A percentile compares a stretch with the other conserved stretches of the same genome.
phyloP scores from a whole-genome alignment of 2,888 invertebrate genomes.

The Lottia gigantea region DNA sequence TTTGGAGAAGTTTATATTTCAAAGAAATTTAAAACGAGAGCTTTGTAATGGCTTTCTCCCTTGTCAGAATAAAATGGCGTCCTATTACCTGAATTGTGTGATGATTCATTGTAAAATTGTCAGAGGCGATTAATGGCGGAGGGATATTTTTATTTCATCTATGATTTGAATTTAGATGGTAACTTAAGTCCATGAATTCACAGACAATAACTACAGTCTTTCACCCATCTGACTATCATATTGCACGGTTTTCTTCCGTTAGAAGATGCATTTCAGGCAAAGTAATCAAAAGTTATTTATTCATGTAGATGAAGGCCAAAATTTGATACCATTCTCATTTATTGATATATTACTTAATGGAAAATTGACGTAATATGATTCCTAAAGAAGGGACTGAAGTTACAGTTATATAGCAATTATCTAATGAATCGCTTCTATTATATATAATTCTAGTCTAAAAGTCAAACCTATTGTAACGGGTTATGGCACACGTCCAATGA shows the following conservation, averaged over 20 bases:
- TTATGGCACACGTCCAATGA: background rate
- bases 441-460: constrained; percentile 1
- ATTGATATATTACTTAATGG: constrained; percentile 11
- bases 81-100: constrained; percentile 34
- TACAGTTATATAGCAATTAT: background rate
- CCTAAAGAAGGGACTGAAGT: background rate
- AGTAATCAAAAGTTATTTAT: constrained; percentile 22
- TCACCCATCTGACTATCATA: constrained; percentile 7
- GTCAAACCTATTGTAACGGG: background rate
- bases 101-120: constrained; percentile 36
- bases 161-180: constrained; percentile 18
- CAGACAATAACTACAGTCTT: constrained; percentile 14
- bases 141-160: constrained; percentile 33
- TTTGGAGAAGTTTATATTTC: background rate
- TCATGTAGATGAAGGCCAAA: constrained; percentile 15
- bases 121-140: constrained; percentile 40
- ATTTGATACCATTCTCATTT: constrained; percentile 8
- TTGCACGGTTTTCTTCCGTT: constrained; percentile 17
- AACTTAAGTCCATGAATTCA: too few species aligned
- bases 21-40: background rate
- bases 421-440: background rate
- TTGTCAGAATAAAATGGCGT: constrained; percentile 18
- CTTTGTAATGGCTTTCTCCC: constrained; percentile 21
- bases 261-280: background rate
- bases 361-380: background rate